phyloP scores from a whole-genome alignment of 2,113 vertebrate genomes.

The Mellivora capensis region DNA sequence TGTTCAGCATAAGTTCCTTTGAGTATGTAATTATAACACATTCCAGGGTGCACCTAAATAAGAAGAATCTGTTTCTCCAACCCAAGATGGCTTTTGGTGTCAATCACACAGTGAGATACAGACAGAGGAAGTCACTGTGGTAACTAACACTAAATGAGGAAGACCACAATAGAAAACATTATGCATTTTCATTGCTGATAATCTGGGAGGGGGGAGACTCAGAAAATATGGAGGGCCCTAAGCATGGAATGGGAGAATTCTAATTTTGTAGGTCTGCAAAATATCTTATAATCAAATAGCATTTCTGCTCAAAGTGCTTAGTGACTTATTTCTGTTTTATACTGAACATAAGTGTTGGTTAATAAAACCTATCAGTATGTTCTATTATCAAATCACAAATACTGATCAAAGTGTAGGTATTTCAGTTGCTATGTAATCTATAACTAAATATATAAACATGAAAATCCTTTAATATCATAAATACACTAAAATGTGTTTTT shows the following conservation, averaged over 20 bases:
- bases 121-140: background rate
- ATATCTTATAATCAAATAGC: background rate
- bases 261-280: background rate
- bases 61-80: constrained; percentile 32
- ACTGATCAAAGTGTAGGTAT: background rate
- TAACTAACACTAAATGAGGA: constrained; percentile 45
- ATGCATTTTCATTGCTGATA: constrained; percentile 14
- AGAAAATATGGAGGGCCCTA: background rate
- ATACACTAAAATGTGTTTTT: background rate
- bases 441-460: background rate
- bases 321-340: background rate
- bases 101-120: constrained; percentile 42
- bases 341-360: background rate
- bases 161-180: background rate
- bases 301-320: constrained; percentile 28
- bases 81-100: constrained; percentile 9
- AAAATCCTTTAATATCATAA: background rate
- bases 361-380: background rate
- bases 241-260: background rate
- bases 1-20: constrained; percentile 42
- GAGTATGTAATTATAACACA: constrained; percentile 62
- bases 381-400: background rate
- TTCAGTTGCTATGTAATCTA: background rate
- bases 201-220: background rate
- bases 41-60: constrained; percentile 47